A percentile compares a stretch with the other conserved stretches of the same genome.
These are phyloP conservation scores for Noctua janthe DNA, from an alignment of 2,888 invertebrate species.

Conservation along the genomic window DNA sequence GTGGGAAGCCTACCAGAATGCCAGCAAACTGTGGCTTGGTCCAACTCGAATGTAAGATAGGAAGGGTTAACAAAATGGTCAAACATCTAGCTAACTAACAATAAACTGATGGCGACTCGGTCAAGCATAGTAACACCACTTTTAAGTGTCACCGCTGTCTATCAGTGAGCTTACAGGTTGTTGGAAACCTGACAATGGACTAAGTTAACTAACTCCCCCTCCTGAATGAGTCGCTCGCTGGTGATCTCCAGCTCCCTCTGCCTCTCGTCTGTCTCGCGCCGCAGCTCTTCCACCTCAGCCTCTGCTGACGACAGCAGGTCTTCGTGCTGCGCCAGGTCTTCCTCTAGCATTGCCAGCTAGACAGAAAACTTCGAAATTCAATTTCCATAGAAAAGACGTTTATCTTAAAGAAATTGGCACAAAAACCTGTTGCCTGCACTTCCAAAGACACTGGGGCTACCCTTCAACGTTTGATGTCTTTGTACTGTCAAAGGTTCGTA, in stretches of 20 bases:
- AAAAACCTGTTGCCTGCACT: neutral
- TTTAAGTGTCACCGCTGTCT: neutral
- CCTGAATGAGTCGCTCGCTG: slow-evolving; percentile 68
- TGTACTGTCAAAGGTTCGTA: neutral
- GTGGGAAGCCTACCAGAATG: neutral
- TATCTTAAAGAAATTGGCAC: neutral
- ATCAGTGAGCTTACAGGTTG: neutral
- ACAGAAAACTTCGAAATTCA: neutral
- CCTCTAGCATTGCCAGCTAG: slow-evolving; percentile 79
- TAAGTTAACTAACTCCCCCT: slow-evolving; percentile 71
- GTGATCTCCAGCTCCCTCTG: slow-evolving; percentile 68
- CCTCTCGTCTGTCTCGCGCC: slow-evolving; percentile 71
- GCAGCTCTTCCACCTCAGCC: slow-evolving; percentile 73
- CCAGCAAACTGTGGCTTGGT: neutral
- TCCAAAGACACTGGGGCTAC: neutral
- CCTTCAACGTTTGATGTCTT: neutral
- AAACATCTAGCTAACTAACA: neutral
- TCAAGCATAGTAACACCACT: neutral
- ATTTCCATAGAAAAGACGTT: neutral
- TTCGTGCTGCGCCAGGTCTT: slow-evolving; percentile 79
- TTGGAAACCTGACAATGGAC: neutral
- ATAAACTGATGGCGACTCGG: neutral
- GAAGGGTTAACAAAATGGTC: neutral
- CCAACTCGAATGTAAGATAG: neutral
- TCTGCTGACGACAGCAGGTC: slow-evolving; percentile 76